Conservation (phyloP, 2,888 invertebrate genomes). For the Heteromurus nitidus region DNA sequence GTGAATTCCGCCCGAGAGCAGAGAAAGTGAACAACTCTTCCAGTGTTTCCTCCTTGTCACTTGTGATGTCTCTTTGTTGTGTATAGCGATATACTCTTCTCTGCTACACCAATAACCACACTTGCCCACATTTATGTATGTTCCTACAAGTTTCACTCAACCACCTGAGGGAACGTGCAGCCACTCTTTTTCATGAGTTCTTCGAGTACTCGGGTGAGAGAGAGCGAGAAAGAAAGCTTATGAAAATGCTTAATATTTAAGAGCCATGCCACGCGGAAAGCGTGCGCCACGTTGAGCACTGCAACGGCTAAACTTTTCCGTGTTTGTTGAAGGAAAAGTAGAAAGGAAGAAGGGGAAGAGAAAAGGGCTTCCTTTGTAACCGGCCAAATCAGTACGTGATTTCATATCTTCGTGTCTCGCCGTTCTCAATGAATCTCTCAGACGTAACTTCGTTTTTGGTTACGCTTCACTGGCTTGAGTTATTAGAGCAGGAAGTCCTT, state of each 20-base stretch:
- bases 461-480: constrained; percentile 58
- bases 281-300: background rate
- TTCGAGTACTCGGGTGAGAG: too few species aligned
- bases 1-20: too few species aligned
- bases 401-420: constrained; percentile 16
- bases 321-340: constrained; percentile 15
- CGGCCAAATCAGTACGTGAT: constrained; percentile 40
- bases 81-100: background rate
- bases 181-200: background rate
- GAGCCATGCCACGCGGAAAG: constrained; percentile 12
- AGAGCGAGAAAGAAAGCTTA: background rate
- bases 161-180: constrained; percentile 64
- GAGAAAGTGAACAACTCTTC: constrained; percentile 5
- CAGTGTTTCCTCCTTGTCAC: background rate
- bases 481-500: constrained; percentile 63
- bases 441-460: constrained; percentile 17
- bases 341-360: background rate
- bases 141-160: constrained; percentile 14
- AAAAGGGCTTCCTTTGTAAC: constrained; percentile 7
- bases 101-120: background rate
- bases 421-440: background rate
- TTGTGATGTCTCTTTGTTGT: constrained; percentile 3
- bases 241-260: constrained; percentile 28
- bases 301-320: constrained; percentile 15
- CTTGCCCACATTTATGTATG: background rate